Evolutionary conservation across 2,797 vertebrate species (phyloP).

Genomic region (Muraenolepis orangiensis): DNA sequence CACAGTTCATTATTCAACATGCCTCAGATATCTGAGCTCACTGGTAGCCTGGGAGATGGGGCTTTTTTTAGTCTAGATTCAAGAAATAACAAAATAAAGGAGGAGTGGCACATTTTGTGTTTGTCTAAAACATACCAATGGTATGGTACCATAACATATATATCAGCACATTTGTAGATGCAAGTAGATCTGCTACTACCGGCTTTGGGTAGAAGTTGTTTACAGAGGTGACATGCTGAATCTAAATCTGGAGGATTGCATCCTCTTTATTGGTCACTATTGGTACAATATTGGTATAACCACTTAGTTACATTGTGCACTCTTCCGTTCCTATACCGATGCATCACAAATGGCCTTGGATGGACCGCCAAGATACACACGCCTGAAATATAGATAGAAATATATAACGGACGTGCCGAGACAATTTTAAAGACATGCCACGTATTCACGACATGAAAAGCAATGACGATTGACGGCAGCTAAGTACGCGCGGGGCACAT

Average conservation of each 20-base stretch:
- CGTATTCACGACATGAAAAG: neutral
- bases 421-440: neutral
- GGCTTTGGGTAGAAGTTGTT: neutral
- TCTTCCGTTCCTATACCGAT: neutral
- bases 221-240: neutral
- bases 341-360: neutral
- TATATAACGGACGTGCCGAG: too few relatives aligned
- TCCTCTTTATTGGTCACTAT: too few relatives aligned
- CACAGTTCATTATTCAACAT: conserved; percentile 44
- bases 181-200: neutral
- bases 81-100: neutral
- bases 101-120: conserved; percentile 1
- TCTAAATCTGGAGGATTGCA: too few relatives aligned
- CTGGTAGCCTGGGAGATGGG: neutral
- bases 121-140: neutral
- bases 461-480: too few relatives aligned
- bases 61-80: neutral
- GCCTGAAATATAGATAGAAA: too few relatives aligned
- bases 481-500: neutral
- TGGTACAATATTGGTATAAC: neutral
- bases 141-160: neutral
- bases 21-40: conserved; percentile 30
- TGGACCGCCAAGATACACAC: neutral
- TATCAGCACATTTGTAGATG: neutral
- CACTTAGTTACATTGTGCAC: neutral